phyloP scores from a whole-genome alignment of 2,797 vertebrate genomes.

The Mionectes olivaceus region DNA sequence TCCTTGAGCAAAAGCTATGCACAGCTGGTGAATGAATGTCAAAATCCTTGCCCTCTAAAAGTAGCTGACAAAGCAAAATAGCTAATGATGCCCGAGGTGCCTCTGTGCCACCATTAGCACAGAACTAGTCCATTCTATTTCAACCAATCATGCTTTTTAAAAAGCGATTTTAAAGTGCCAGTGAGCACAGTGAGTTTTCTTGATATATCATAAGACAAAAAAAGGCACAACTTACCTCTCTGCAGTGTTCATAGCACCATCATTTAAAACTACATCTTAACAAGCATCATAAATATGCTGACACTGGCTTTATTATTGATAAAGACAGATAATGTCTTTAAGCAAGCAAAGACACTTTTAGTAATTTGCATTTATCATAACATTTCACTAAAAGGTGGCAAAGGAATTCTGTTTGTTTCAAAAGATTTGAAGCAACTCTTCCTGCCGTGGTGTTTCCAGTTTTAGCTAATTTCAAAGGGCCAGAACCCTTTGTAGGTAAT shows the following conservation, averaged over 20 bases:
- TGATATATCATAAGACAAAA: too few species aligned
- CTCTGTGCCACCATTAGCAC: not conserved
- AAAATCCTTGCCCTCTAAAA: constrained; percentile 24
- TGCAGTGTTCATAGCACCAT: not conserved
- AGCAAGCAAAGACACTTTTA: not conserved
- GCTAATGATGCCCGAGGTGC: not conserved
- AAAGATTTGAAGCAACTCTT: not conserved
- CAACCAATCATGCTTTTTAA: not conserved
- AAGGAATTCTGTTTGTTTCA: not conserved
- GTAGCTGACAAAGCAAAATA: not conserved
- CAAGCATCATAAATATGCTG: not conserved
- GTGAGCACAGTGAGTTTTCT: not conserved
- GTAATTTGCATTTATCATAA: not conserved
- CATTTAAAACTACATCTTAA: not conserved
- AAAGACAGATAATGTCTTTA: not conserved
- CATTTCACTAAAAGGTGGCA: not conserved
- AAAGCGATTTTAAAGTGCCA: not conserved
- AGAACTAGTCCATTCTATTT: not conserved
- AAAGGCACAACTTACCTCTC: not conserved
- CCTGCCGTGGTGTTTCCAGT: not conserved
- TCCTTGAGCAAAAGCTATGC: not conserved
- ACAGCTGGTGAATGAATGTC: not conserved
- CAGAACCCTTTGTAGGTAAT: not conserved
- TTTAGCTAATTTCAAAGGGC: not conserved
- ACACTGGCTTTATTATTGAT: not conserved